These are phyloP conservation scores for Sarcophaga peregrina DNA, from an alignment of 1,140 invertebrate species.

Conservation along the genomic window DNA sequence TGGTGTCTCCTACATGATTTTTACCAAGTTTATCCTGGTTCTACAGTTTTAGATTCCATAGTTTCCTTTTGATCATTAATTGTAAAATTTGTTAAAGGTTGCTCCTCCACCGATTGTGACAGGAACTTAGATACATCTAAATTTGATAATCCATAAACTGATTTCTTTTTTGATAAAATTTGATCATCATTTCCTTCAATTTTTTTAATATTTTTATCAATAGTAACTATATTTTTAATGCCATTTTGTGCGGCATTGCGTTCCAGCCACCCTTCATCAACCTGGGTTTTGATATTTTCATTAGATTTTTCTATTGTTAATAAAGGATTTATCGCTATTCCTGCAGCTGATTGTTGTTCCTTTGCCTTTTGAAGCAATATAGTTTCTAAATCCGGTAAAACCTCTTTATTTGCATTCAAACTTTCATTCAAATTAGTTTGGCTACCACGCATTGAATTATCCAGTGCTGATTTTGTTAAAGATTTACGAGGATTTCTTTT, in stretches of 20 bases:
- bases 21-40: neutral
- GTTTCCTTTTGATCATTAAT: neutral
- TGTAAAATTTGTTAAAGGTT: neutral
- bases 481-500: conserved; percentile 82
- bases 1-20: neutral
- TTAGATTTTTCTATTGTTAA: conserved; percentile 45
- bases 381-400: conserved; percentile 61
- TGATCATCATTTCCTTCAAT: conserved; percentile 50
- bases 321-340: conserved; percentile 48
- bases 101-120: neutral
- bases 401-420: conserved; percentile 16
- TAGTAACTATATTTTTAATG: neutral
- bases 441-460: conserved; percentile 25
- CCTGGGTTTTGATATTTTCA: conserved; percentile 55
- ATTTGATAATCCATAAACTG: conserved; percentile 54
- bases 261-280: conserved; percentile 59
- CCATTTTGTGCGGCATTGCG: conserved; percentile 54
- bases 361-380: conserved; percentile 62
- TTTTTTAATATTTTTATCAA: neutral
- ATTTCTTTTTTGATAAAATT: conserved; percentile 44
- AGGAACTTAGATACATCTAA: conserved; percentile 54
- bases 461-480: conserved; percentile 59
- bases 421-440: neutral
- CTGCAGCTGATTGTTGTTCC: conserved; percentile 52
- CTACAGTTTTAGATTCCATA: neutral